Evolutionary conservation across 2,797 vertebrate genomes (phyloP).

Genomic region (Clarias laeviceps): DNA sequence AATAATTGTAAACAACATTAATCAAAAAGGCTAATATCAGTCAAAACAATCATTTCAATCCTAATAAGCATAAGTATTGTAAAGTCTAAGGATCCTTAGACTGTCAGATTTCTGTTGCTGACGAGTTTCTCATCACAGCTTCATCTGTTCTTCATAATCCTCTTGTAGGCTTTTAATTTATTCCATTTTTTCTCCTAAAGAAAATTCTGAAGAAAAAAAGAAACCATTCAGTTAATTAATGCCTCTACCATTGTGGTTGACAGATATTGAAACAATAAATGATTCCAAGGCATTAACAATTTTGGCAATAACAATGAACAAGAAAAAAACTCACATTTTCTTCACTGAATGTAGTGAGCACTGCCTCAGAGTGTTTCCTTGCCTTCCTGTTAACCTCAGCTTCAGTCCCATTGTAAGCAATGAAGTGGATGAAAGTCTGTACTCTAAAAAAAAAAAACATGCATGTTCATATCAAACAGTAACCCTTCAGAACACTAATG

Average conservation of each 20-base stretch:
- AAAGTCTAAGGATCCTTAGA: background rate
- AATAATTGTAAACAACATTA: background rate
- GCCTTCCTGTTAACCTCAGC: constrained; percentile 2
- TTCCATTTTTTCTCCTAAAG: constrained; percentile 13
- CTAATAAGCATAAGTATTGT: background rate
- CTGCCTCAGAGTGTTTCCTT: background rate
- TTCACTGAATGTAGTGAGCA: background rate
- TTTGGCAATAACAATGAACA: background rate
- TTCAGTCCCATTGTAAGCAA: constrained; percentile 67
- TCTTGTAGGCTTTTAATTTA: background rate
- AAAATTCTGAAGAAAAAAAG: constrained; percentile 21
- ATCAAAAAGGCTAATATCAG: background rate
- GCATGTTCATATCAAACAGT: background rate
- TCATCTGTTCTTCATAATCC: background rate
- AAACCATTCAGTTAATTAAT: background rate
- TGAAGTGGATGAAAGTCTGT: constrained; percentile 66
- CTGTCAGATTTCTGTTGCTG: background rate
- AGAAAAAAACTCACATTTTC: constrained; percentile 17
- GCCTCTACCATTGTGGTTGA: background rate
- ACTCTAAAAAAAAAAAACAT: constrained; percentile 51
- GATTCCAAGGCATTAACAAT: constrained; percentile 37
- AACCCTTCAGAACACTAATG: background rate
- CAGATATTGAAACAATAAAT: constrained; percentile 60
- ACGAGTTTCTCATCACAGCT: background rate
- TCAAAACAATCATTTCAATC: background rate